Conservation (phyloP, 2,113 vertebrate genomes). For the Dromiciops gliroides region DNA sequence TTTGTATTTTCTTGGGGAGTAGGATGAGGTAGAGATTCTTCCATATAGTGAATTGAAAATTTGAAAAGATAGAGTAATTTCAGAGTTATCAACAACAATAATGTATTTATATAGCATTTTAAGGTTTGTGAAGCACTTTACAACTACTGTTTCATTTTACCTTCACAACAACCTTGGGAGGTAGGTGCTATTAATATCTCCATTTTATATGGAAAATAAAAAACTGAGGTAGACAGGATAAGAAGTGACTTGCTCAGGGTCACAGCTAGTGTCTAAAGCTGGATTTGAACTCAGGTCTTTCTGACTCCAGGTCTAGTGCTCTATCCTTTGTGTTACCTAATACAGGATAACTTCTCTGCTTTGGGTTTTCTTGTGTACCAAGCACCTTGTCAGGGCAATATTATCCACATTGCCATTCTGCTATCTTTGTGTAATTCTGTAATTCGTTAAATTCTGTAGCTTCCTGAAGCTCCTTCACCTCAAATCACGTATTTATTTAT, state of each 20-base stretch:
- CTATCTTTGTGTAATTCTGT: neutral
- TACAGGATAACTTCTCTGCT: neutral
- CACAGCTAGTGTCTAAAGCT: neutral
- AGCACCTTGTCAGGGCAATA: neutral
- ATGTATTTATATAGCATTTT: neutral
- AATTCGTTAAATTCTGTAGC: neutral
- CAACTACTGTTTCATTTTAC: neutral
- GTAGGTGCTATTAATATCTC: neutral
- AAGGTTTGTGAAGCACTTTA: neutral
- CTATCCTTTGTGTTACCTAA: neutral
- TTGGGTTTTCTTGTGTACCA: neutral
- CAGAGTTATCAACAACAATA: neutral
- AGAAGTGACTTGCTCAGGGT: neutral
- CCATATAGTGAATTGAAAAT: neutral
- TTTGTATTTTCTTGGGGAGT: neutral
- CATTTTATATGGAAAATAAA: neutral
- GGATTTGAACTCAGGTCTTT: neutral
- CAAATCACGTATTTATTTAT: neutral
- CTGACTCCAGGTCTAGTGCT: neutral
- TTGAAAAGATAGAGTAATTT: neutral
- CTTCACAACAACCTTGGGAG: neutral
- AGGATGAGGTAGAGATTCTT: neutral
- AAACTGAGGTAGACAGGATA: neutral
- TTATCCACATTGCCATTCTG: neutral
- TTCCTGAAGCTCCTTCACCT: neutral